Evolutionary conservation across 2,113 vertebrate genomes (phyloP).

Genomic region (Gymnorhina tibicen): DNA sequence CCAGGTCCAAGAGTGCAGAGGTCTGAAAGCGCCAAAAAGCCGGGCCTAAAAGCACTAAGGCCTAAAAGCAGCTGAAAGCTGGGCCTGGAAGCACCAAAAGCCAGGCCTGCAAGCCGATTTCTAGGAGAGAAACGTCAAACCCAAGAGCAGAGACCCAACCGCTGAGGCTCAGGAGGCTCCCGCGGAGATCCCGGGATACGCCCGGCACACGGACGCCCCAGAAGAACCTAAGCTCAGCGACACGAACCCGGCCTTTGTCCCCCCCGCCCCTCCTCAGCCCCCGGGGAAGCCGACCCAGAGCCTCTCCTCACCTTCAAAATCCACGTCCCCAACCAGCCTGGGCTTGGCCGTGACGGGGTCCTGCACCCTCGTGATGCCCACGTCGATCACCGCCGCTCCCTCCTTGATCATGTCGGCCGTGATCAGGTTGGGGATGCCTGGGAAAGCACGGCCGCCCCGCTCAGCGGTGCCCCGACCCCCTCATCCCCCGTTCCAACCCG

Average conservation of each 20-base stretch:
- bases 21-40: neutral
- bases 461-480: neutral
- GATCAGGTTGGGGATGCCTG: conserved; percentile 96
- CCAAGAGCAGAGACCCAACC: neutral
- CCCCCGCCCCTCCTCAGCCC: fast-evolving
- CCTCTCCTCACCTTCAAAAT: conserved; percentile 86
- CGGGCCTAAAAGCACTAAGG: too few relatives aligned
- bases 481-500: fast-evolving
- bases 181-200: neutral
- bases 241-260: fast-evolving
- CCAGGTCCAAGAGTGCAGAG: too few relatives aligned
- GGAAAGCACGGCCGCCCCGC: fast-evolving
- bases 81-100: neutral
- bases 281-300: neutral
- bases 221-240: fast-evolving
- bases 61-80: neutral
- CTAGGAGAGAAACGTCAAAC: neutral
- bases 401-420: conserved; percentile 98
- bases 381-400: conserved; percentile 91
- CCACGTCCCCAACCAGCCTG: conserved; percentile 92
- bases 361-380: conserved; percentile 91
- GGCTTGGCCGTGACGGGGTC: conserved; percentile 86
- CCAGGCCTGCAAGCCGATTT: neutral
- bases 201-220: too few relatives aligned
- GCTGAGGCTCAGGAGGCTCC: neutral